Conservation (phyloP, 2,888 invertebrate species). For the Agrochola lota region DNA sequence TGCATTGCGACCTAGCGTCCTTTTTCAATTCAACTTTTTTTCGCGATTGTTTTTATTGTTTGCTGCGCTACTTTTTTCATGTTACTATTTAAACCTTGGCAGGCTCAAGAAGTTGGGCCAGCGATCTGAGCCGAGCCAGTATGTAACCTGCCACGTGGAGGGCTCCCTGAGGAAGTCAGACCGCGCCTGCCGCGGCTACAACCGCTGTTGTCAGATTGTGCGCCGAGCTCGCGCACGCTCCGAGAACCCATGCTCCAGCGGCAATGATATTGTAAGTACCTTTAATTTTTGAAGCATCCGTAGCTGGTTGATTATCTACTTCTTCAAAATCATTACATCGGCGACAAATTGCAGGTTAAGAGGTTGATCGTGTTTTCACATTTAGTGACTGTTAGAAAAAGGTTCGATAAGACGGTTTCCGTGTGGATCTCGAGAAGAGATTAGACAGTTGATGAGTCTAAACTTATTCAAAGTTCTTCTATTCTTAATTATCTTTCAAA, state of each 20-base stretch:
- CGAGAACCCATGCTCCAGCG: slow-evolving; percentile 86
- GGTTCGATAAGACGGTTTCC: too few species aligned
- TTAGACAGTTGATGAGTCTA: not conserved
- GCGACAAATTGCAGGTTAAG: not conserved
- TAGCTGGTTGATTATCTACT: not conserved
- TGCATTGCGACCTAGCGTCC: slow-evolving; percentile 12
- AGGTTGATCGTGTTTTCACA: not conserved
- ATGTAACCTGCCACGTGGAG: slow-evolving; percentile 93
- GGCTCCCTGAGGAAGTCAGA: slow-evolving; percentile 91
- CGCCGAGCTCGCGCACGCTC: slow-evolving; percentile 85
- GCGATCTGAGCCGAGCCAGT: slow-evolving; percentile 92
- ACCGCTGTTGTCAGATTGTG: slow-evolving; percentile 81
- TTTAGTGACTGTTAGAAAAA: not conserved
- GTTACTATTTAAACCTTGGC: slow-evolving; percentile 34
- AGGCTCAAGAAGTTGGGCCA: slow-evolving; percentile 89
- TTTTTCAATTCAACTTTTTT: not conserved
- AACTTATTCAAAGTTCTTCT: not conserved
- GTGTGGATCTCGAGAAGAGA: not conserved
- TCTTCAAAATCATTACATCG: not conserved
- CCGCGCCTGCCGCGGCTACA: slow-evolving; percentile 83
- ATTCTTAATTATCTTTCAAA: not conserved
- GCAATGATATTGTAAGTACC: slow-evolving; percentile 82
- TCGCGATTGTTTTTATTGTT: not conserved
- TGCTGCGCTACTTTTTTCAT: slow-evolving; percentile 35
- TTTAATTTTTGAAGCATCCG: not conserved